Evolutionary conservation across 1,140 invertebrate species (phyloP).

Genomic region (Megalonaias nervosa): DNA sequence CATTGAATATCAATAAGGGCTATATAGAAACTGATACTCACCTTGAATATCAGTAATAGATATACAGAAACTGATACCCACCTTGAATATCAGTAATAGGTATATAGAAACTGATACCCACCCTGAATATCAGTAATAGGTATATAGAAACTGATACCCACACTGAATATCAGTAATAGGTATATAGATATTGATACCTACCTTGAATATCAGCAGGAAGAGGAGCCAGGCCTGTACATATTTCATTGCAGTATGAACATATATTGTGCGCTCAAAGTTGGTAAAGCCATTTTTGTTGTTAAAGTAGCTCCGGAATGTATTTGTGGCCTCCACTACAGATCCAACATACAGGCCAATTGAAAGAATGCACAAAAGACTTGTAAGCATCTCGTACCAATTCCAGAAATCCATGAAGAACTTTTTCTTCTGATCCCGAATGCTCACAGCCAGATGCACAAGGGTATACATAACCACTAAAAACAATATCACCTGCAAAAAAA

Average conservation of each 20-base stretch:
- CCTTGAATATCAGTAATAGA: conserved; percentile 53
- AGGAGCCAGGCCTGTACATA: conserved; percentile 58
- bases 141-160: conserved; percentile 26
- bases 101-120: too few relatives aligned
- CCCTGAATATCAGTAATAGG: too few relatives aligned
- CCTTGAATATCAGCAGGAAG: conserved; percentile 62
- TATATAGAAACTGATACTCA: conserved; percentile 26
- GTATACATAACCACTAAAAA: conserved; percentile 56
- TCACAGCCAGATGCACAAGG: conserved; percentile 38
- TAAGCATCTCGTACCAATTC: conserved; percentile 58
- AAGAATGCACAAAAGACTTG: conserved; percentile 41
- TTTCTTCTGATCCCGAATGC: conserved; percentile 35
- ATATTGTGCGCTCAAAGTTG: conserved; percentile 48
- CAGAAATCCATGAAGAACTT: conserved; percentile 49
- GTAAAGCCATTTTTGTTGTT: conserved; percentile 46
- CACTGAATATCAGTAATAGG: conserved; percentile 56
- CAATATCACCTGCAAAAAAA: conserved; percentile 43
- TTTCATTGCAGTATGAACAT: conserved; percentile 53
- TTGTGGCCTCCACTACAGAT: conserved; percentile 55
- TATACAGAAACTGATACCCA: too few relatives aligned
- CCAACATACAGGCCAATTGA: conserved; percentile 55
- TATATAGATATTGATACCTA: conserved; percentile 27
- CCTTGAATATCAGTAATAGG: too few relatives aligned
- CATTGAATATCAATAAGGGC: conserved; percentile 55
- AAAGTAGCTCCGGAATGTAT: conserved; percentile 42